phyloP scores from a whole-genome alignment of 2,113 vertebrate genomes.

The Oxyura jamaicensis region DNA sequence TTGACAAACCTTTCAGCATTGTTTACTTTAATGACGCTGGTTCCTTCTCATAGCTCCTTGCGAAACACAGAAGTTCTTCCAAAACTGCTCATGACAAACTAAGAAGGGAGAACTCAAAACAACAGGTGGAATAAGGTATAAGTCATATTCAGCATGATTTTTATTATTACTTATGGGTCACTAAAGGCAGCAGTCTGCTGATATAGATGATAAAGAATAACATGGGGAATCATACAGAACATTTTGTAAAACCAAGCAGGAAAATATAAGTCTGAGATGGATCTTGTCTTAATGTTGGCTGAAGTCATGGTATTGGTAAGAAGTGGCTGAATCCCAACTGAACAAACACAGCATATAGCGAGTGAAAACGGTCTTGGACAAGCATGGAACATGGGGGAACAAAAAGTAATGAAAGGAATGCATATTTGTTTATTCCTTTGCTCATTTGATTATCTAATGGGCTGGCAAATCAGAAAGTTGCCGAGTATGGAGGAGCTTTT shows the following conservation, averaged over 20 bases:
- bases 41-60: background rate
- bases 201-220: background rate
- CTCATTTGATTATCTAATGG: background rate
- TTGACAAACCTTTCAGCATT: background rate
- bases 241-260: background rate
- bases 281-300: background rate
- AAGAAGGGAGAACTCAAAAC: background rate
- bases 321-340: background rate
- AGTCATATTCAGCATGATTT: background rate
- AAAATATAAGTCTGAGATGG: background rate
- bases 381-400: accelerated
- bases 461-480: accelerated
- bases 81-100: background rate
- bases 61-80: background rate
- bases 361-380: background rate
- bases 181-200: background rate
- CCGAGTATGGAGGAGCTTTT: background rate
- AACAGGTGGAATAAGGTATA: background rate
- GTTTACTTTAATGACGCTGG: accelerated
- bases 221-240: background rate
- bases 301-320: background rate
- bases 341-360: background rate
- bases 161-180: background rate
- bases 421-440: background rate
- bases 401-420: background rate